These are phyloP conservation scores for Stramonita haemastoma DNA, from an alignment of 2,888 invertebrate genomes.

Conservation along the genomic window DNA sequence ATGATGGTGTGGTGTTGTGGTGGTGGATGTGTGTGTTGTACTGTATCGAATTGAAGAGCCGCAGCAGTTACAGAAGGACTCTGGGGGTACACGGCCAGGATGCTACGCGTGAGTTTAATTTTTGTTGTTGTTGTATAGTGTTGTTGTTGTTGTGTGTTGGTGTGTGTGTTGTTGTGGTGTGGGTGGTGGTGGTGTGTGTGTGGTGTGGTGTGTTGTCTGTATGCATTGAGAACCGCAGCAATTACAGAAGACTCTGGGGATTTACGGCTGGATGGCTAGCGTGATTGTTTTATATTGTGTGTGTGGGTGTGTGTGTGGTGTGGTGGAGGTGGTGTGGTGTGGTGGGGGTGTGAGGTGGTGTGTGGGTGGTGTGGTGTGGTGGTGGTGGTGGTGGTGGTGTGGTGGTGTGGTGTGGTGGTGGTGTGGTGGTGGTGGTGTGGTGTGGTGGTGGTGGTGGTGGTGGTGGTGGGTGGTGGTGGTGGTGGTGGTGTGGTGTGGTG, in stretches of 20 bases:
- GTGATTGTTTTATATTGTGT: no score
- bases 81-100: constrained; percentile 28
- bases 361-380: not conserved
- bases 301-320: not conserved
- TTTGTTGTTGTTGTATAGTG: not conserved
- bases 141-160: not conserved
- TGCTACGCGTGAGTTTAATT: constrained; percentile 14
- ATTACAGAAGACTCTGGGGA: no score
- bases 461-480: no score
- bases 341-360: not conserved
- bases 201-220: no score
- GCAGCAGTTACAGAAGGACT: constrained; percentile 26
- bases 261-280: no score
- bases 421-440: not conserved
- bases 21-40: no score
- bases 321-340: not conserved
- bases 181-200: no score
- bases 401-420: not conserved
- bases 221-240: no score
- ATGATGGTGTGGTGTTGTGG: no score
- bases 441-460: not conserved
- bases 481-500: not conserved
- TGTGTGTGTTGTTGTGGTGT: no score
- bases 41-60: not conserved
- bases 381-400: not conserved